A percentile compares a stretch with the other conserved stretches of the same genome.
These are phyloP conservation scores for Danaus plexippus DNA, from an alignment of 1,140 invertebrate genomes.

Conservation along the genomic window DNA sequence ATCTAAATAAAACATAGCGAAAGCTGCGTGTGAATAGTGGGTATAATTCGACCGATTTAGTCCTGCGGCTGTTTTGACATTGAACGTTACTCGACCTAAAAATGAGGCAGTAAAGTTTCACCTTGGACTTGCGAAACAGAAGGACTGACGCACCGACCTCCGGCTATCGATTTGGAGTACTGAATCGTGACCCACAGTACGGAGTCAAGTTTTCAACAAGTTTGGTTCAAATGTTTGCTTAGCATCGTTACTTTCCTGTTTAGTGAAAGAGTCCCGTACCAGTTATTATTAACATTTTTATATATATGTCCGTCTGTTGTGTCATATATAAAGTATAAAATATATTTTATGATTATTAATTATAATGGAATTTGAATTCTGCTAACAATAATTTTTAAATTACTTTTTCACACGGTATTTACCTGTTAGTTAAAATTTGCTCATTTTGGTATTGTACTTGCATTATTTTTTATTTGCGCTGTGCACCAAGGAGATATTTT, in stretches of 20 bases:
- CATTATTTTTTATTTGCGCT: no score
- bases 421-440: no score
- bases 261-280: no score
- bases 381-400: no score
- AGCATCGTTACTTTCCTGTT: not conserved
- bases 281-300: no score
- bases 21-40: slow-evolving; percentile 23
- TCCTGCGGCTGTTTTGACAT: slow-evolving; percentile 62
- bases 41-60: slow-evolving; percentile 51
- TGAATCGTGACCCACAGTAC: slow-evolving; percentile 14
- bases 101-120: slow-evolving; percentile 39
- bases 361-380: no score
- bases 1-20: slow-evolving; percentile 23
- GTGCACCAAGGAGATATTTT: no score
- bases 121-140: slow-evolving; percentile 57
- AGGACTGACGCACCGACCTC: slow-evolving; percentile 41
- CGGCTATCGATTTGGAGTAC: slow-evolving; percentile 33
- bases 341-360: no score
- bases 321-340: no score
- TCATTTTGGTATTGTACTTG: no score
- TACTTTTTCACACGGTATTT: no score
- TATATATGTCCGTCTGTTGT: no score
- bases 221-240: slow-evolving; percentile 9
- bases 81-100: slow-evolving; percentile 54
- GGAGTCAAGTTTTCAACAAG: slow-evolving; percentile 16